phyloP scores from a whole-genome alignment of 1,140 invertebrate species.

The Hyles euphorbiae region DNA sequence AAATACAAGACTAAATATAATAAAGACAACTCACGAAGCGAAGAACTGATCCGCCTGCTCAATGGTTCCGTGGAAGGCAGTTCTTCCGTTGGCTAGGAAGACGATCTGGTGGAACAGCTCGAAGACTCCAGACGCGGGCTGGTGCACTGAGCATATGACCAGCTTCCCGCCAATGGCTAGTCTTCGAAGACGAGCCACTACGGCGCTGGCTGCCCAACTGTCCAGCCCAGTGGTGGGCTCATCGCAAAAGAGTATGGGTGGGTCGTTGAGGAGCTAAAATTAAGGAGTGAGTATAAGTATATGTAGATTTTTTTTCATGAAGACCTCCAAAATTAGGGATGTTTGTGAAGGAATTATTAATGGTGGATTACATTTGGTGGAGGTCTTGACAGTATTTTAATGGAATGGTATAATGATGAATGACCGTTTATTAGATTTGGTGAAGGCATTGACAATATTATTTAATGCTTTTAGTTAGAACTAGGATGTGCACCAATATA shows the following conservation, averaged over 20 bases:
- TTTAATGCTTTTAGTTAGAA: too few species aligned
- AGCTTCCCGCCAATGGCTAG: slow-evolving; percentile 82
- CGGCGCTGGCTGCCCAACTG: slow-evolving; percentile 85
- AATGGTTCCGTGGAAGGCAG: slow-evolving; percentile 87
- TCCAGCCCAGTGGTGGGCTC: slow-evolving; percentile 91
- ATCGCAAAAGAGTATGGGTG: slow-evolving; percentile 87
- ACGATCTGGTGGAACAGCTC: slow-evolving; percentile 88
- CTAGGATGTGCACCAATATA: too few species aligned
- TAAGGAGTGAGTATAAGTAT: too few species aligned
- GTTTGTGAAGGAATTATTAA: too few species aligned
- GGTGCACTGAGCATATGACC: slow-evolving; percentile 90
- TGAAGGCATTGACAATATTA: too few species aligned
- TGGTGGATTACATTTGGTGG: too few species aligned
- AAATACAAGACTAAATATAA: neutral
- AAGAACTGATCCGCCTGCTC: slow-evolving; percentile 79
- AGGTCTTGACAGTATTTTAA: too few species aligned
- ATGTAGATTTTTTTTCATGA: neutral
- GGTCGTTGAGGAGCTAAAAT: slow-evolving; percentile 82
- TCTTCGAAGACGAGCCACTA: slow-evolving; percentile 81
- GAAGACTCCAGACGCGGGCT: slow-evolving; percentile 90
- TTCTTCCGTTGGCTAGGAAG: slow-evolving; percentile 84
- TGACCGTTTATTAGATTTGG: too few species aligned
- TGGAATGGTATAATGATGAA: too few species aligned
- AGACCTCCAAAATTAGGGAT: neutral
- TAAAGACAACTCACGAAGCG: slow-evolving; percentile 73